phyloP scores from a whole-genome alignment of 2,888 invertebrate species.

The Eupithecia vulgata region DNA sequence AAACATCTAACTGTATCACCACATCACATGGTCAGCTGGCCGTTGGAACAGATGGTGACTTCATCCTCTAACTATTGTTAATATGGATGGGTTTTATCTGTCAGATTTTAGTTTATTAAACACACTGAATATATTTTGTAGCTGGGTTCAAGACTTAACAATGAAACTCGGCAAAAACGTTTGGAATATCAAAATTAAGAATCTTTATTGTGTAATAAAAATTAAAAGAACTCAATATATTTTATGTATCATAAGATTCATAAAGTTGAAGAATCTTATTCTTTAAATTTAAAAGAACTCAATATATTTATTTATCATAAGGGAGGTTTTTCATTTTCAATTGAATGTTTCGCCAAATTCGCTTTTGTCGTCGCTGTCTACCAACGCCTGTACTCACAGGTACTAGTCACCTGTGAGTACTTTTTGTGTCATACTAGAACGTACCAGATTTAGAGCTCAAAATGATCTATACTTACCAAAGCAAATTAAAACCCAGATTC shows the following conservation, averaged over 20 bases:
- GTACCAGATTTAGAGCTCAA: background rate
- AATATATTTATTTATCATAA: too few relatives aligned
- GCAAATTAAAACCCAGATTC: background rate
- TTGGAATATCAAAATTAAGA: background rate
- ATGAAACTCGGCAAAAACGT: background rate
- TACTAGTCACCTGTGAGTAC: background rate
- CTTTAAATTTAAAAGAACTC: too few relatives aligned
- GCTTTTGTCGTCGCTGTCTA: background rate
- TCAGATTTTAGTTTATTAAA: background rate
- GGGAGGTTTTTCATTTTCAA: background rate
- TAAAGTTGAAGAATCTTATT: too few relatives aligned
- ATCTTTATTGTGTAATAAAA: too few relatives aligned
- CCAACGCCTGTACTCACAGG: background rate
- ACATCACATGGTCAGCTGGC: conserved; percentile 34
- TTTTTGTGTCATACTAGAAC: background rate
- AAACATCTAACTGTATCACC: conserved; percentile 35
- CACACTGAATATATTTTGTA: background rate
- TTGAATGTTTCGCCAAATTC: background rate
- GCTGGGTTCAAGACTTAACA: background rate
- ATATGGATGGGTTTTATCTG: background rate
- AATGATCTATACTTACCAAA: background rate
- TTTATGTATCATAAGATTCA: too few relatives aligned
- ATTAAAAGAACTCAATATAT: too few relatives aligned
- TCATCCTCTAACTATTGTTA: conserved; percentile 3
- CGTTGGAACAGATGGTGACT: conserved; percentile 30